Evolutionary conservation across 1,140 invertebrate genomes (phyloP).

Genomic region (Diploscapter pachys): DNA sequence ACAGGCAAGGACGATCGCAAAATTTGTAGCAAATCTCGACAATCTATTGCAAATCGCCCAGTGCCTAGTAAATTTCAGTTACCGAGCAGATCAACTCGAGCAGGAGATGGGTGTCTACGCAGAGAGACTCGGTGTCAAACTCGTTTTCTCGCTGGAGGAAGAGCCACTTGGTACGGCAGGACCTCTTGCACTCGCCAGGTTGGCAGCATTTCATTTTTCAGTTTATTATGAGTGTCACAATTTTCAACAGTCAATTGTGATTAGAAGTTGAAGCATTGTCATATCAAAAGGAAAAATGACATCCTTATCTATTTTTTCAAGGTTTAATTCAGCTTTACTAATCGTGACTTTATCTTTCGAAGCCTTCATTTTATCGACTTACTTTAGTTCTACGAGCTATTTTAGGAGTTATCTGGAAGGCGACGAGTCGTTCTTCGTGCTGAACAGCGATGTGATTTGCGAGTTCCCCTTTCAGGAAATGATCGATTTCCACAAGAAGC

Average conservation of each 20-base stretch:
- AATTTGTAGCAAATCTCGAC: no score
- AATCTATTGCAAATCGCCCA: no score
- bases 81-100: constrained; percentile 96
- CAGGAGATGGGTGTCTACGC: constrained; percentile 82
- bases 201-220: no score
- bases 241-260: no score
- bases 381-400: not conserved
- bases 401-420: constrained; percentile 33
- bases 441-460: constrained; percentile 98
- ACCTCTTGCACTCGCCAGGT: constrained; percentile 81
- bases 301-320: not conserved
- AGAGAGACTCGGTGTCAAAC: constrained; percentile 66
- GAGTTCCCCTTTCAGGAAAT: constrained; percentile 97
- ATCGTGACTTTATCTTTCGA: no score
- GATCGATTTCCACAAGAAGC: constrained; percentile 83
- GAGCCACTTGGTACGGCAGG: constrained; percentile 99
- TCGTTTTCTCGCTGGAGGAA: constrained; percentile 81
- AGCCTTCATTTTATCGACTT: no score
- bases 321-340: no score
- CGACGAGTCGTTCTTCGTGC: constrained; percentile 89
- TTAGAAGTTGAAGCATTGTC: no score
- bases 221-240: no score
- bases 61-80: constrained; percentile 66
- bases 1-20: no score
- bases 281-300: no score